Evolutionary conservation across 2,888 invertebrate species (phyloP), one percentile per base, ranked within the genome.

Genomic region (Sicus ferrugineus): DNA sequence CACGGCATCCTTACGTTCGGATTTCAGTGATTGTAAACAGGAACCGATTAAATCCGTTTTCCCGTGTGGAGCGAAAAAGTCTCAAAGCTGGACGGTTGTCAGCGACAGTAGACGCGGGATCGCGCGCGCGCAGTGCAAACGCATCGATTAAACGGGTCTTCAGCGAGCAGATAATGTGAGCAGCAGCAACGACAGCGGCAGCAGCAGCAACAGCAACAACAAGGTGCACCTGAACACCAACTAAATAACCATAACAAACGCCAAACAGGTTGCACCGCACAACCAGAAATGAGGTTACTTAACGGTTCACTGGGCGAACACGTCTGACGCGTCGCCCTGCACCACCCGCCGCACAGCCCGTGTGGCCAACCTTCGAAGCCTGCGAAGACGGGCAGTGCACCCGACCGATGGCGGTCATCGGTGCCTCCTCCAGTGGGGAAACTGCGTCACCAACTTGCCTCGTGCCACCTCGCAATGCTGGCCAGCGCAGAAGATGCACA

Each of bases 241-340:
- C 61, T n/a, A 11, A 52, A 63, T 54, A 52, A 46, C 6, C 14
- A 46, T 9, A 16, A 46, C 14, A 46, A 14, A 46, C 11, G 5
- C 21, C 52, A 52, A 54, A 54, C 3, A 23, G 11, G 16, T 52
- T 19, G 11, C 26, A 28, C 11, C 67, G 68, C 61, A 68, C 70
- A 67, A 74, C 71, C 68, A 63, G 62, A 75, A 75, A 74, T 70
- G 76, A 74, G 77, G 77, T 76, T 76, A 76, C 68, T 75, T 76
- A 77, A 77, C 77, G 77, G 77, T 72, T 75, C 73, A 75, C 74
- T 73, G 69, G 68, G 62, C 72, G 68, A 59, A 71, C 64, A n/a
- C 52, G 31, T 65, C 52, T 42, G 68, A 68, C 65, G 38, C 64
- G 50, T 16, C 48, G 58, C 26, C 28, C 21, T 11, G 28, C 19